Percentiles rank a stretch among this genome's conserved stretches.
Conservation (phyloP, 2,113 vertebrate species). For the Gracilinanus agilis region DNA sequence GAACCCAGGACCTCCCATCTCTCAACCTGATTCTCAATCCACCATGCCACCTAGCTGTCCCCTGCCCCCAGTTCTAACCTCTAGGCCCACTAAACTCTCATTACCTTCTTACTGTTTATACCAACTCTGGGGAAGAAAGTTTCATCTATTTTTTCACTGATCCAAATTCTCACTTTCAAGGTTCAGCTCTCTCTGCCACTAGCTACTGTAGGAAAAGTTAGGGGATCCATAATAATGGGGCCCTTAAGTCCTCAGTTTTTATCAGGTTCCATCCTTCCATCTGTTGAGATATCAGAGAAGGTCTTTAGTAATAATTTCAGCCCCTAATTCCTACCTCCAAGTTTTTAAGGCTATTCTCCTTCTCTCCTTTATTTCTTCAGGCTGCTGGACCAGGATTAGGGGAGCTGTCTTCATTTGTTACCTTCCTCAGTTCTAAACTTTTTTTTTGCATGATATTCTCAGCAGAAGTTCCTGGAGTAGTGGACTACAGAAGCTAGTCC, state of each 20-base stretch:
- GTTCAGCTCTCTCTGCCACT: neutral
- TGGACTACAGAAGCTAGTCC: neutral
- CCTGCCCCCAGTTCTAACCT: neutral
- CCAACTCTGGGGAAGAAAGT: neutral
- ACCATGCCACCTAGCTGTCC: too few species aligned
- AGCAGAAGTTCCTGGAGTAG: neutral
- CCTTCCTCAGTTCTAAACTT: neutral
- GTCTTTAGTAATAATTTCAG: neutral
- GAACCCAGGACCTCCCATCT: too few species aligned
- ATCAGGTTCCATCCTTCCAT: neutral
- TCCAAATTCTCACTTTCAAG: neutral
- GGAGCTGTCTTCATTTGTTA: neutral
- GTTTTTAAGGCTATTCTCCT: neutral
- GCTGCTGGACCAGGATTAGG: neutral
- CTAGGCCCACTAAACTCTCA: neutral
- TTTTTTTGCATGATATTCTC: neutral
- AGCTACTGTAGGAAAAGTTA: neutral
- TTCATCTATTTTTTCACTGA: neutral
- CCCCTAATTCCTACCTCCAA: neutral
- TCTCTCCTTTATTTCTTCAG: neutral
- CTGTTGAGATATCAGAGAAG: neutral
- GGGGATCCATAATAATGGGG: neutral
- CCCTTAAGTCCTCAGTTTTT: neutral
- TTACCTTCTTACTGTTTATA: neutral
- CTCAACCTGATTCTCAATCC: too few species aligned